These are phyloP conservation scores for Cricetomys ansorgei DNA, from an alignment of 2,113 vertebrate genomes.

Conservation along the genomic window DNA sequence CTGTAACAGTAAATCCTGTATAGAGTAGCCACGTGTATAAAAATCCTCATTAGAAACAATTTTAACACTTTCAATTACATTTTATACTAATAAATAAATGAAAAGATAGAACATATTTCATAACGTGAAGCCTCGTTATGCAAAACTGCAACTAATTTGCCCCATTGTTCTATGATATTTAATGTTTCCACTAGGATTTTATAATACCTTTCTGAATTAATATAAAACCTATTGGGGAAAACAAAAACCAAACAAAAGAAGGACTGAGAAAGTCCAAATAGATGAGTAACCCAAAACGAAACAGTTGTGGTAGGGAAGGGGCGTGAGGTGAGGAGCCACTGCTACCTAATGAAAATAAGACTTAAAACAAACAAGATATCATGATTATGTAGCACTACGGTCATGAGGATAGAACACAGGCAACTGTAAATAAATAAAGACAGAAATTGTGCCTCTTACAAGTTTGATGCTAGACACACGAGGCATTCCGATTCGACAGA, in stretches of 20 bases:
- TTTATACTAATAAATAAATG: neutral
- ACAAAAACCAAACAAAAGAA: neutral
- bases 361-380: neutral
- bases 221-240: neutral
- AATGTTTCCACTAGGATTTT: neutral
- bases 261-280: neutral
- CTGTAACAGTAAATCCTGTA: neutral
- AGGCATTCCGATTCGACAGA: neutral
- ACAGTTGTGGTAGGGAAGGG: neutral
- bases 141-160: neutral
- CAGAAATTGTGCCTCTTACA: neutral
- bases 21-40: neutral
- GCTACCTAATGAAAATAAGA: too few species aligned
- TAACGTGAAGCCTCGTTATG: neutral
- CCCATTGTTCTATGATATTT: neutral
- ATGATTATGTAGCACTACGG: neutral
- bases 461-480: neutral
- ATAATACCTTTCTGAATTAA: neutral
- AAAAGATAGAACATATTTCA: neutral
- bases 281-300: neutral
- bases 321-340: neutral
- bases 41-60: neutral
- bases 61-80: neutral
- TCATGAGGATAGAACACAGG: neutral
- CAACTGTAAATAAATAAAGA: neutral